Base-by-base conservation (phyloP, 1,140 invertebrate species). In the Steinernema khuongi region DNA sequence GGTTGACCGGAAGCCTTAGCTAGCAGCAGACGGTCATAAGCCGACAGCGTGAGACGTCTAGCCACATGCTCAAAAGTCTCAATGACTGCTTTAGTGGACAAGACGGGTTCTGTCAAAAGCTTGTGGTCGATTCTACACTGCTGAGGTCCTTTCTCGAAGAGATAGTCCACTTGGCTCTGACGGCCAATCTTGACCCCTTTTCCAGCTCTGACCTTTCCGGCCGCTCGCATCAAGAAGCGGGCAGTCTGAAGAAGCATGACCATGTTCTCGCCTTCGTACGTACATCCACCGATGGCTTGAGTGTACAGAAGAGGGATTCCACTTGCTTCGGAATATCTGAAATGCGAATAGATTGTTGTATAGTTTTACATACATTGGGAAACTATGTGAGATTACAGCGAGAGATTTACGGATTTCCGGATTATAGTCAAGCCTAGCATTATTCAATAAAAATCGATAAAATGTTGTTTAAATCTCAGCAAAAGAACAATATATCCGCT, bases 181-280 rank as follows among this genome's bases (percentile, higher is more conserved):
- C 36, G n/a, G 36, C 36, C 36, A 41, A 14, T 26, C 14, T 14
- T 60, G 2, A 22, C 14, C 26, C 22, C 2, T 67, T 73, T 70
- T 14, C 67, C 43, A 18, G 29, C 60, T 14, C 72, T 67, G 17
- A 78, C 76, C 41, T 79, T 31, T 1, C 71, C 73, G 17, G 77
- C 75, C 19, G 79, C 75, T 70, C 87, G 86, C 32, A 85, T 73
- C 4, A 87, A 76, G 73, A 80, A 86, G 18, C 76, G 30, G 1
- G 93, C 93, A 1, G 92, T 94, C 88, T 96, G 94, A 4, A 96
- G 86, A 44, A 92, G 87, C 78, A 96, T 87, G 17, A 96, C 93
- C 0, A 93, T 94, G 83, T 96, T 94, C 87, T 96, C 93, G 2
- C 94, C 94, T 87, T 96, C 94, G 83, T 95, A 96, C 0, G 93